Base-by-base conservation (phyloP, 2,113 vertebrate genomes). In the Bubo blakistoni region DNA sequence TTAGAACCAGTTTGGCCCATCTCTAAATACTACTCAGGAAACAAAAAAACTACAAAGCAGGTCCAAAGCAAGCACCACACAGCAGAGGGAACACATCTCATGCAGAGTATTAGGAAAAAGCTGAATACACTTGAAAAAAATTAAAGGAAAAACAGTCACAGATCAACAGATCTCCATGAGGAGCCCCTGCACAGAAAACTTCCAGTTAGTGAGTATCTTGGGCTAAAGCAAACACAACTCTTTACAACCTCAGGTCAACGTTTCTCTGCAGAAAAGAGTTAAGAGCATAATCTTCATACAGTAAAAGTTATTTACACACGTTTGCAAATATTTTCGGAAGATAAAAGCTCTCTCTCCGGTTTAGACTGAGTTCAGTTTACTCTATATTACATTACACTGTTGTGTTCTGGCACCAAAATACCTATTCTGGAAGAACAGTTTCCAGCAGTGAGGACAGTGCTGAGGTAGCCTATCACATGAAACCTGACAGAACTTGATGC, bases 61-160 rank as follows among this genome's bases (percentile, higher is more conserved):
- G 87, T 82, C 42, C 54, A 83, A 91, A 86, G 94, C 72, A 94
- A 98, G 97, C 91, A 94, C 77, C 82, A 95, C 82, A 8, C 40
- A 98, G 97, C 77, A 88, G 62, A 94, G 84, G 95, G 95, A 66
- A 92, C 81, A 96, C 88, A 89, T 96, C 95, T 97, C 97, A 97
- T 97, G 98, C 97, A 91, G 97, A 97, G 93, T 92, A 93, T 95
- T 94, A 97, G 95, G 92, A 63, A 97, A 95, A 91, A 96, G 88
- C 87, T 93, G 74, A 92, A 97, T 93, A 90, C 34, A 65, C 70
- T 97, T 86, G 86, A 95, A 96, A 94, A 77, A 96, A 97, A 96
- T 90, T 79, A 94, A 91, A 94, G 96, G 86, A 91, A 94, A 95
- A 97, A 94, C 51, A 95, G 96, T 93, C 92, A 94, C 83, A 96